Evolutionary conservation across 2,113 vertebrate species (phyloP).

Genomic region (Mystacornis crossleyi): DNA sequence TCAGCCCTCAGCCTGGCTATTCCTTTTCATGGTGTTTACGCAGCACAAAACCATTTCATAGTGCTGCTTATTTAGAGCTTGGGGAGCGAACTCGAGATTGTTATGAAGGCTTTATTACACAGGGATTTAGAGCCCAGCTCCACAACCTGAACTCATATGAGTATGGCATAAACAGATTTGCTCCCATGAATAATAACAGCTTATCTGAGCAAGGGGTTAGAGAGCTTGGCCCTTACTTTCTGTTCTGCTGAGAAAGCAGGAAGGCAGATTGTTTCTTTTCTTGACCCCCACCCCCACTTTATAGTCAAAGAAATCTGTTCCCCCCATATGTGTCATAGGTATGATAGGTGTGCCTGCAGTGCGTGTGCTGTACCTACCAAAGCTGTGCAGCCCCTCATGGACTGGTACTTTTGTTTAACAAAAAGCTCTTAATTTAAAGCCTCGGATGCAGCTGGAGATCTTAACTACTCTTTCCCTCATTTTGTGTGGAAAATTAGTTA

Average conservation of each 20-base stretch:
- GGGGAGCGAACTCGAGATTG: neutral
- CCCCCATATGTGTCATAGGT: neutral
- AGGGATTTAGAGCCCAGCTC: conserved; percentile 7
- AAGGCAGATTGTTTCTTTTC: neutral
- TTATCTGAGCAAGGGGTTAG: neutral
- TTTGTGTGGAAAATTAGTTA: neutral
- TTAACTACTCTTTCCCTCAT: neutral
- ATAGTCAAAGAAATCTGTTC: neutral
- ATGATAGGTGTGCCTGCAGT: neutral
- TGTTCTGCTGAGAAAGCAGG: neutral
- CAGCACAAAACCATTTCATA: neutral
- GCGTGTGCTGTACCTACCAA: neutral
- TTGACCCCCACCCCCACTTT: neutral
- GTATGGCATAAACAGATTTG: neutral
- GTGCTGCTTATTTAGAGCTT: neutral
- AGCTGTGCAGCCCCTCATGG: neutral
- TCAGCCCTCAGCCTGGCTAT: neutral
- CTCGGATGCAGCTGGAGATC: neutral
- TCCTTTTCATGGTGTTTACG: neutral
- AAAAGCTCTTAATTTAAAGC: neutral
- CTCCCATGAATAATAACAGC: neutral
- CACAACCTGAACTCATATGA: neutral
- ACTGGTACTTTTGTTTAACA: conserved; percentile 8
- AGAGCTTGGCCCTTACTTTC: neutral
- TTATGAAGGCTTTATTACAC: neutral